Evolutionary conservation across 2,888 invertebrate genomes (phyloP).

Genomic region (Dioctria linearis): DNA sequence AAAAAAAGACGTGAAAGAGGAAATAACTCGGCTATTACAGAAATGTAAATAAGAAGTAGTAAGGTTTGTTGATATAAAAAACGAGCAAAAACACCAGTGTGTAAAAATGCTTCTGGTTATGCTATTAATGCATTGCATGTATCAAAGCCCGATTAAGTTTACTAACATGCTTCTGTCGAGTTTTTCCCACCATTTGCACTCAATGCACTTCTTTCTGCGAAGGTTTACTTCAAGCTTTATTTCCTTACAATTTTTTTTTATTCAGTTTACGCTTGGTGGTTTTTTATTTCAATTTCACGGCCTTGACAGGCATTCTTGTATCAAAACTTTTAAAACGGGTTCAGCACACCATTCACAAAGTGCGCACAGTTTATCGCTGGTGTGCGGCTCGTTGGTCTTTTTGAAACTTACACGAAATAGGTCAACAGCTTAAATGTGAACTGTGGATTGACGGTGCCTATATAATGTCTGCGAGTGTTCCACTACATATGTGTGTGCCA

Average conservation of each 20-base stretch:
- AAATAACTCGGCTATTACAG: too few species aligned
- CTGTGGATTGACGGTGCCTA: background rate
- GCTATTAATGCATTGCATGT: background rate
- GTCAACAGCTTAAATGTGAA: background rate
- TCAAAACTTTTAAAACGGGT: background rate
- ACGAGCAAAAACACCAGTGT: too few species aligned
- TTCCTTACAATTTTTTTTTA: background rate
- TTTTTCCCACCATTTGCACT: background rate
- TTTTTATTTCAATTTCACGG: conserved; percentile 9
- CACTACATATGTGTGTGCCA: background rate
- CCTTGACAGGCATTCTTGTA: conserved; percentile 7
- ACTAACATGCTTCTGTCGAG: background rate
- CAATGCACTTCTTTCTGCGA: background rate
- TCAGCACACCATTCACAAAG: background rate
- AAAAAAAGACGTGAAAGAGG: too few species aligned
- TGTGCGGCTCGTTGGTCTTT: background rate
- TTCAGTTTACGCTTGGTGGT: background rate
- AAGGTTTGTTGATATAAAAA: too few species aligned
- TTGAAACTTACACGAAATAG: background rate
- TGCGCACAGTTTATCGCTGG: background rate
- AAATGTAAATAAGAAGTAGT: too few species aligned
- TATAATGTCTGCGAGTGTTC: background rate
- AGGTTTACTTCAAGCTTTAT: background rate
- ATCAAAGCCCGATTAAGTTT: background rate
- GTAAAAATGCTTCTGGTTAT: too few species aligned